A percentile compares a stretch with the other conserved stretches of the same genome.
These are phyloP conservation scores for Meta bourneti DNA, from an alignment of 2,888 invertebrate genomes.

Conservation along the genomic window DNA sequence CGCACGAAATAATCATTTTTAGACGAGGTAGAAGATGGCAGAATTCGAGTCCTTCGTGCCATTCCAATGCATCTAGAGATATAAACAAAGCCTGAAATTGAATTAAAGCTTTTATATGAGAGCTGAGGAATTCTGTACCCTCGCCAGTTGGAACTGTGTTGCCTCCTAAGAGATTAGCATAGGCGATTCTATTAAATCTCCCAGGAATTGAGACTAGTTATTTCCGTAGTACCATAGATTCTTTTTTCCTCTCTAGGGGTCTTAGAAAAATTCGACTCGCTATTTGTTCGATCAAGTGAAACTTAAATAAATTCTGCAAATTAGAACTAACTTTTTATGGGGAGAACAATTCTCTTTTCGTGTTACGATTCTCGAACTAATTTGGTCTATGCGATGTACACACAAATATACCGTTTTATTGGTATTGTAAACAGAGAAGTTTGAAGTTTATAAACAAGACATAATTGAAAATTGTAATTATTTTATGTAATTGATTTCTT, in stretches of 20 bases:
- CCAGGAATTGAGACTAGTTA: slow-evolving; percentile 32
- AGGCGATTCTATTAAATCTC: slow-evolving; percentile 62
- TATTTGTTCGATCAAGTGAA: slow-evolving; percentile 8
- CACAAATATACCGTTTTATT: too few relatives aligned
- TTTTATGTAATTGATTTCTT: too few relatives aligned
- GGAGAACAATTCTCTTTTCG: background rate
- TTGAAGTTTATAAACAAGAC: too few relatives aligned
- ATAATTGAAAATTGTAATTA: too few relatives aligned
- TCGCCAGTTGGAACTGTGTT: slow-evolving; percentile 8
- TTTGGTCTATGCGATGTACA: background rate
- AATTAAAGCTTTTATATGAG: slow-evolving; percentile 47
- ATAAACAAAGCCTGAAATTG: slow-evolving; percentile 66
- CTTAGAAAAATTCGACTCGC: slow-evolving; percentile 5
- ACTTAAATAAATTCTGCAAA: slow-evolving; percentile 22
- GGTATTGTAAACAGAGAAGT: too few relatives aligned
- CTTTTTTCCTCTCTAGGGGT: background rate
- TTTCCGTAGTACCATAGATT: slow-evolving; percentile 31
- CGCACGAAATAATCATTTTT: slow-evolving; percentile 40
- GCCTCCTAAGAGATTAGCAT: slow-evolving; percentile 55
- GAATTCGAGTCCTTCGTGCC: slow-evolving; percentile 25
- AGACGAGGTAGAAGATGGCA: background rate
- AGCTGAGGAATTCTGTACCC: slow-evolving; percentile 44
- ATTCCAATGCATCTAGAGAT: slow-evolving; percentile 26
- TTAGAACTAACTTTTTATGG: slow-evolving; percentile 3
- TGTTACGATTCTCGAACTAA: background rate